Base-by-base conservation (phyloP, 2,888 invertebrate species). In the Mallateleia sp. region DNA sequence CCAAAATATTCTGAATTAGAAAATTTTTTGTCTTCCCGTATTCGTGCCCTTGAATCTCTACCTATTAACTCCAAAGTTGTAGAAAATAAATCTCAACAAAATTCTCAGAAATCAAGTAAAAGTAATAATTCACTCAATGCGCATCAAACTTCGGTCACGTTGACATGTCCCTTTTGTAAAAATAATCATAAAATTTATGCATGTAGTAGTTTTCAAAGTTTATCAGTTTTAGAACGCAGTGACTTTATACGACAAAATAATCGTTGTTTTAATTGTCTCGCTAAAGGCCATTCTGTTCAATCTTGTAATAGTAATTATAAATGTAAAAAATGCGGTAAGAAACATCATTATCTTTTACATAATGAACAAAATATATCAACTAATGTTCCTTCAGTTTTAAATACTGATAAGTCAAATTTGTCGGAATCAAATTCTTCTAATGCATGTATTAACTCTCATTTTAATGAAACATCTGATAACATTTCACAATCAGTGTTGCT, bases 281-380 rank as follows among this genome's bases (percentile, higher is more conserved):
- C 69, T 1, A 69, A 11, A n/a, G 20, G 38, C 2, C 69, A 69
- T 38, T 1, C 47, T 3, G 7, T 18, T 1, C 22, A 38, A 38
- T 1, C 9, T 34, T 69, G 52, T 38, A 24, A 4, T 2, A 69
- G 69, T 54, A 69, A 54, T 15, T 54, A 11, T 52, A 22, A 7
- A 15, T 69, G 69, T 54, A 54, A 69, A 54, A 8, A 52, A 20
- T 75, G 62, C 14, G 9, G 20, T 0, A 50, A 42, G 6, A 62
- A 52, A 45, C 62, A 75, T 60, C 74, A 75, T 58, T 28, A 75
- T 24, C 34, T 75, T 7, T 62, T 75, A 75, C 74, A 75, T 62
- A 1, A 14, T 11, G 18, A 28, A 32, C 20, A 45, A 47, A 28
- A 38, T 62, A 62, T 8, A 7, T 34, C 28, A 6, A 1, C 3